Conservation (phyloP, 2,797 vertebrate genomes). For the Sebastes diploproa region DNA sequence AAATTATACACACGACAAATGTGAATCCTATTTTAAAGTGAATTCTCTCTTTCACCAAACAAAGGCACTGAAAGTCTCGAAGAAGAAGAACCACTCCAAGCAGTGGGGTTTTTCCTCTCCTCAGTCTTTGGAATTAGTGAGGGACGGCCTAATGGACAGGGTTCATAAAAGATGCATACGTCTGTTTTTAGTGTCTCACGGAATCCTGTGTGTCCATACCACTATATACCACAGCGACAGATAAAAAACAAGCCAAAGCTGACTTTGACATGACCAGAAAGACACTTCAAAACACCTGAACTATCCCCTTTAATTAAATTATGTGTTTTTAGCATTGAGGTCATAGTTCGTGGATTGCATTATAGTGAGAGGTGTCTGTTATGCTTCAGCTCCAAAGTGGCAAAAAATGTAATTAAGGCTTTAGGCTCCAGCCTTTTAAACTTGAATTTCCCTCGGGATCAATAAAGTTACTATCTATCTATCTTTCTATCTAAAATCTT, state of each 20-base stretch:
- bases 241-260: neutral
- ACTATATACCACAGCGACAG: neutral
- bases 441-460: too few species aligned
- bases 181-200: conserved; percentile 4
- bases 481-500: neutral
- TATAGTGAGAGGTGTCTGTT: neutral
- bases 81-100: neutral
- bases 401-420: neutral
- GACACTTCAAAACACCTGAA: neutral
- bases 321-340: neutral
- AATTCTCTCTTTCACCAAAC: neutral
- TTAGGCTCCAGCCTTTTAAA: too few species aligned
- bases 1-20: neutral
- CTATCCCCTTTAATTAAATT: neutral
- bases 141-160: neutral
- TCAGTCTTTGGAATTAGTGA: neutral
- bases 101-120: neutral
- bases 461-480: too few species aligned
- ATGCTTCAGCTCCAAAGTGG: neutral
- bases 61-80: neutral
- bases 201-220: neutral
- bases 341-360: neutral
- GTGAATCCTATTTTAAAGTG: neutral
- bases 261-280: neutral
- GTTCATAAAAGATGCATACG: conserved; percentile 29